Conservation (phyloP, 2,113 vertebrate genomes). For the Lethenteron reissneri region DNA sequence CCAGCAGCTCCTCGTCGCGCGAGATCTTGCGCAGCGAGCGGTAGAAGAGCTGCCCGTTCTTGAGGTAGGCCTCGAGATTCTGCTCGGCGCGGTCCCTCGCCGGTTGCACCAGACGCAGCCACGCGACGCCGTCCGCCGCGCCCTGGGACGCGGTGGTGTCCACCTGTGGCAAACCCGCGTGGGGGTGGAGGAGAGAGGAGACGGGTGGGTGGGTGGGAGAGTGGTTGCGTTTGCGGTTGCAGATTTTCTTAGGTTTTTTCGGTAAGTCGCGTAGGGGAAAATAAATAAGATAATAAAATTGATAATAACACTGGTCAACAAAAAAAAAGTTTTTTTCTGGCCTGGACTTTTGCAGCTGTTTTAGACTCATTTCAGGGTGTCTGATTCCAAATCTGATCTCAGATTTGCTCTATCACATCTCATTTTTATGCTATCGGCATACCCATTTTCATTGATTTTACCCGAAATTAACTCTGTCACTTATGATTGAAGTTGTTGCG, state of each 20-base stretch:
- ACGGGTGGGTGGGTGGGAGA: not conserved
- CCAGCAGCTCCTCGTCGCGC: slow-evolving; percentile 47
- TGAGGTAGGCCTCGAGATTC: slow-evolving; percentile 92
- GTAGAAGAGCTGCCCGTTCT: slow-evolving; percentile 87
- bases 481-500: too few relatives aligned
- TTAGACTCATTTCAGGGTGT: too few relatives aligned
- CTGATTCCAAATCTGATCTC: too few relatives aligned
- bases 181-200: slow-evolving; percentile 6
- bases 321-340: too few relatives aligned
- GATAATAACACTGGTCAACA: too few relatives aligned
- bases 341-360: too few relatives aligned
- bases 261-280: too few relatives aligned
- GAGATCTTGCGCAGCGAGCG: slow-evolving; percentile 30
- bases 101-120: slow-evolving; percentile 78
- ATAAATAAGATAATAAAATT: too few relatives aligned
- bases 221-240: not conserved
- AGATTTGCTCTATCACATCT: too few relatives aligned
- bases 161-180: slow-evolving; percentile 23
- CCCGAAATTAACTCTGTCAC: too few relatives aligned
- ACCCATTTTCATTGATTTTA: too few relatives aligned
- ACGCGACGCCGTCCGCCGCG: slow-evolving; percentile 44
- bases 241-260: not conserved
- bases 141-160: slow-evolving; percentile 39
- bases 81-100: slow-evolving; percentile 76
- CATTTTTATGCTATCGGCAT: too few relatives aligned